These are phyloP conservation scores for Acanthisitta chloris DNA, from an alignment of 2,113 vertebrate genomes.

Conservation along the genomic window DNA sequence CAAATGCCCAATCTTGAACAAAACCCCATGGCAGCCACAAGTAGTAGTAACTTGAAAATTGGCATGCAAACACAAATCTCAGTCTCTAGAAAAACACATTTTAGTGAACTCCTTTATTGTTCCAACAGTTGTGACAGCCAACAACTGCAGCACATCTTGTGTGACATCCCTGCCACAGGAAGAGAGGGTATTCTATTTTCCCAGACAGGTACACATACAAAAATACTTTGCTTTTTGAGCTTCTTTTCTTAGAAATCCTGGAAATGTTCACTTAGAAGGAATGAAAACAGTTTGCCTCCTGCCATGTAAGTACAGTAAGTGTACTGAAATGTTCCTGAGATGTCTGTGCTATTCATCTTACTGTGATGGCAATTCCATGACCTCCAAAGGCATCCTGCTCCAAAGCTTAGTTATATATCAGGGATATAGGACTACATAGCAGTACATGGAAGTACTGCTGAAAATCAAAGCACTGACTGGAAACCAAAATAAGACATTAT, in stretches of 20 bases:
- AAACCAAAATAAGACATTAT: neutral
- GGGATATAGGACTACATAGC: neutral
- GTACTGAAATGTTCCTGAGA: neutral
- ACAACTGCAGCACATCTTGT: neutral
- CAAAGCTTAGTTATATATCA: neutral
- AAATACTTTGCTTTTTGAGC: neutral
- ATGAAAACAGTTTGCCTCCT: neutral
- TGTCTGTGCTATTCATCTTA: neutral
- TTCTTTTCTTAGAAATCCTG: neutral
- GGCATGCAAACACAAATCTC: conserved; percentile 11
- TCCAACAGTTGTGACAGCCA: neutral
- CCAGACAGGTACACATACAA: neutral
- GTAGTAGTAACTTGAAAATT: conserved; percentile 25
- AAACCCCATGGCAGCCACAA: neutral
- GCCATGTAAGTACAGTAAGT: neutral
- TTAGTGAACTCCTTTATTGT: neutral
- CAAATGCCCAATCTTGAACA: conserved; percentile 27
- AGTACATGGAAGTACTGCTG: neutral
- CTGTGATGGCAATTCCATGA: neutral
- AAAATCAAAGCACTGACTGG: too few species aligned
- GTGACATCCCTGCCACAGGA: neutral
- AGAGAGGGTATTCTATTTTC: neutral
- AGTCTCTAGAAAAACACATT: neutral
- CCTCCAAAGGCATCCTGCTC: neutral
- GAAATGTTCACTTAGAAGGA: neutral